These are phyloP conservation scores for Latheticus oryzae DNA, from an alignment of 2,888 invertebrate genomes.

Conservation along the genomic window DNA sequence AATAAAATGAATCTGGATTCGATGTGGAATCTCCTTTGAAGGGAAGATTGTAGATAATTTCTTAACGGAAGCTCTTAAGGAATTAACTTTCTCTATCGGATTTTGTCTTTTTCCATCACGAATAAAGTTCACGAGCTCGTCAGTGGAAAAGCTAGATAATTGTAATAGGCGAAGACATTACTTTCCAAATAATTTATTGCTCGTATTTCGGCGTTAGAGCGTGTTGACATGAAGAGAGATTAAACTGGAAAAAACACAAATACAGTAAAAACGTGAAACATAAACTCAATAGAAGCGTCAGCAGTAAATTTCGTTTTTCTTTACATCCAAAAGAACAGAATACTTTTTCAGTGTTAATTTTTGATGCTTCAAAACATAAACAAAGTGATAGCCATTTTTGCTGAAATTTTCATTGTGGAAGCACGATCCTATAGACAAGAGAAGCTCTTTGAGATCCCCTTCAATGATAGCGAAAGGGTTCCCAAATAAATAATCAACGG, in stretches of 20 bases:
- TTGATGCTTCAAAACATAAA: constrained; percentile 9
- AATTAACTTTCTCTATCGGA: constrained; percentile 49
- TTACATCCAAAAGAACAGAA: too few relatives aligned
- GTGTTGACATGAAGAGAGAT: constrained; percentile 8
- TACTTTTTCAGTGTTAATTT: constrained; percentile 2
- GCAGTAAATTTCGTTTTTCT: too few relatives aligned
- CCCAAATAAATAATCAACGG: constrained; percentile 48
- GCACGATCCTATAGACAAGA: constrained; percentile 12
- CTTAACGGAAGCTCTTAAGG: constrained; percentile 50
- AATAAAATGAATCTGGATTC: constrained; percentile 36
- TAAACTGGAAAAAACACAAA: background rate
- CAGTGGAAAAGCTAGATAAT: constrained; percentile 26
- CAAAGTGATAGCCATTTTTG: constrained; percentile 11
- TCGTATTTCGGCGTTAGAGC: constrained; percentile 5
- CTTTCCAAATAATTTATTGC: constrained; percentile 28
- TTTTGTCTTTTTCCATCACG: constrained; percentile 43
- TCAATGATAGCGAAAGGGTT: constrained; percentile 42
- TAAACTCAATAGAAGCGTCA: background rate
- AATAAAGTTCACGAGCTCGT: constrained; percentile 37
- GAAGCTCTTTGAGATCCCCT: constrained; percentile 43
- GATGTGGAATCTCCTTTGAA: constrained; percentile 34
- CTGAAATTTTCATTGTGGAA: constrained; percentile 7
- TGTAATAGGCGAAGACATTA: constrained; percentile 29
- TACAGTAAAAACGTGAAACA: background rate
- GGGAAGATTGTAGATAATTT: constrained; percentile 49